A percentile compares a stretch with the other conserved stretches of the same genome.
Evolutionary conservation across 2,113 vertebrate species (phyloP).

Genomic region (Otolemur garnettii): DNA sequence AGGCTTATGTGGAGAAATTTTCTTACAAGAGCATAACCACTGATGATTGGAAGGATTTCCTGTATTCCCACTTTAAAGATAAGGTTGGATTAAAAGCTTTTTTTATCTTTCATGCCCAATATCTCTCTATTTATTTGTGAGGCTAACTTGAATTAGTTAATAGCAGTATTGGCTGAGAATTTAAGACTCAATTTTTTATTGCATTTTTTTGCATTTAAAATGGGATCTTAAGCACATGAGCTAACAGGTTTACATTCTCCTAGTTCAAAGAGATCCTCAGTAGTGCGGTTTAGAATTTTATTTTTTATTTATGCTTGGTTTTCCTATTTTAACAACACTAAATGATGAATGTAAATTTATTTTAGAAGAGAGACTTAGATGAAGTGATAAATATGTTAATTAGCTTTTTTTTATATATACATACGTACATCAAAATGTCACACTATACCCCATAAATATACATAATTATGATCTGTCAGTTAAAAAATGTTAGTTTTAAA

Average conservation of each 20-base stretch:
- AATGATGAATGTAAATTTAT: neutral
- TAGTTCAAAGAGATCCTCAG: slow-evolving; percentile 6
- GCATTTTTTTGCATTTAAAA: slow-evolving; percentile 9
- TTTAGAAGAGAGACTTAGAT: slow-evolving; percentile 46
- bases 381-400: neutral
- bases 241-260: neutral
- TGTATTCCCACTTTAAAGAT: slow-evolving; percentile 96
- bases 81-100: slow-evolving; percentile 89
- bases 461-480: neutral
- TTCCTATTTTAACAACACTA: neutral
- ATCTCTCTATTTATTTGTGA: slow-evolving; percentile 18
- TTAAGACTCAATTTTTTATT: neutral
- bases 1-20: slow-evolving; percentile 95
- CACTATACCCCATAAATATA: neutral
- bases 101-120: neutral
- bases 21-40: slow-evolving; percentile 94
- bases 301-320: neutral
- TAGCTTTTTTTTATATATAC: neutral
- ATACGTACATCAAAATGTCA: neutral
- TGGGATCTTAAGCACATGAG: neutral
- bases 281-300: neutral
- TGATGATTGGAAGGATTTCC: slow-evolving; percentile 95
- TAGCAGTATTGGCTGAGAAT: slow-evolving; percentile 2
- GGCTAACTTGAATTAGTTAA: slow-evolving; percentile 14
- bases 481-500: neutral